Base-by-base conservation (phyloP, 1,140 invertebrate genomes). In the Aleiodes sp. region DNA sequence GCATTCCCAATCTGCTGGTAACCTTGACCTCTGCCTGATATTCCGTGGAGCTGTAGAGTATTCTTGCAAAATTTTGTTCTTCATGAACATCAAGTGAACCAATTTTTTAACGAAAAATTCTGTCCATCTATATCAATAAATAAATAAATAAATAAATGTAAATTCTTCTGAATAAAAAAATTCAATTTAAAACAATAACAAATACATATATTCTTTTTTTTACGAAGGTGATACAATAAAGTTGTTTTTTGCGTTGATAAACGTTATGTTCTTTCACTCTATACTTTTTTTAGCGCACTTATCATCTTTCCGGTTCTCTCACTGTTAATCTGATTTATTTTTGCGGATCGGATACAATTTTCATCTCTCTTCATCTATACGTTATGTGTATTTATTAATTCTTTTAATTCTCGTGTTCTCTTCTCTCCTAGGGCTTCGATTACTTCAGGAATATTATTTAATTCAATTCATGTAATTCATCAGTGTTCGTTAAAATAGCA, bases 171-270 rank as follows among this genome's bases (percentile, higher is more conserved):
- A n/a, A n/a, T n/a, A n/a, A n/a, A n/a, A n/a, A n/a, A n/a, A n/a
- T n/a, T n/a, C n/a, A n/a, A 85, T 83, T 85, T 85, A 86, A 85
- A 86, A 86, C 84, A 86, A 85, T 86, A 86, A 86, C 84, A 86
- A 86, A 86, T 86, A 85, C 84, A 86, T 86, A 86, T 86, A 86
- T 69, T 69, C 85, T 85, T 86, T n/a, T n/a, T n/a, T n/a, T 80
- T 86, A 84, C 81, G 85, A 86, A 86, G 84, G 82, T 86, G 82
- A 82, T 85, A 86, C 82, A 86, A 79, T 83, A 82, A 73, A 63
- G 78, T 82, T 82, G 78, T 76, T 78, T 79, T 73, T 79, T 81
- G 76, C 76, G 62, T 59, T 82, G 74, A 73, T 82, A 24, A 52
- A 52, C 46, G 26, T 52, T 21, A 52, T 12, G 46, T 52, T 52